These are phyloP conservation scores for Hafferia zeledoni DNA, from an alignment of 2,797 vertebrate species.

Conservation along the genomic window DNA sequence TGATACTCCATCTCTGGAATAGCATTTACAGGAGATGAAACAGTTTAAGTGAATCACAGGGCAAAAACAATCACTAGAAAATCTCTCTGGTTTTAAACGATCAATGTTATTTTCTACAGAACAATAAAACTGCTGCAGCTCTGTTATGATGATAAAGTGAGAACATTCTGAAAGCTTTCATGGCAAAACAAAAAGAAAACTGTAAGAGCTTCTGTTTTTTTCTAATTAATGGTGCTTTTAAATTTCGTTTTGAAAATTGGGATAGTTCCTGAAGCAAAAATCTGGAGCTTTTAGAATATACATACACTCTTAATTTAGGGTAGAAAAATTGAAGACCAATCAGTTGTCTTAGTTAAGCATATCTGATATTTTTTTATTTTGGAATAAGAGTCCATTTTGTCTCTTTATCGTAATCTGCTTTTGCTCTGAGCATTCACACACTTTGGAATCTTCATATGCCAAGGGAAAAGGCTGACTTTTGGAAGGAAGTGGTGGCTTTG, in stretches of 20 bases:
- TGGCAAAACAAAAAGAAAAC: neutral
- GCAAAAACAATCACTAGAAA: neutral
- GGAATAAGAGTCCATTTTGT: neutral
- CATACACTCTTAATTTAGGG: neutral
- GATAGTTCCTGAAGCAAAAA: neutral
- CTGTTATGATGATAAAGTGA: neutral
- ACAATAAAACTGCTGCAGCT: neutral
- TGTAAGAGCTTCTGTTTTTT: neutral
- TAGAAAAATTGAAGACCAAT: neutral
- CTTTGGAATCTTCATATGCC: neutral
- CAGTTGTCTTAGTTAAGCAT: neutral
- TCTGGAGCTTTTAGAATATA: neutral
- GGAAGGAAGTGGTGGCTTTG: neutral
- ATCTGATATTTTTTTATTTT: neutral
- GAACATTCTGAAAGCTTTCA: neutral
- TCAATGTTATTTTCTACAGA: neutral
- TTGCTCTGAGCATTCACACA: neutral
- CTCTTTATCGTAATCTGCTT: neutral
- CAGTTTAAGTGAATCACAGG: neutral
- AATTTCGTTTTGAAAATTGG: neutral
- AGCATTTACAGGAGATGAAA: neutral
- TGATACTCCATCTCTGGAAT: neutral
- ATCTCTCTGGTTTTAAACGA: neutral
- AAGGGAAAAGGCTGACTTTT: neutral
- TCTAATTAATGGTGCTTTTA: neutral